Base-by-base conservation (phyloP, 2,113 vertebrate genomes). In the Irena cyanogastra region DNA sequence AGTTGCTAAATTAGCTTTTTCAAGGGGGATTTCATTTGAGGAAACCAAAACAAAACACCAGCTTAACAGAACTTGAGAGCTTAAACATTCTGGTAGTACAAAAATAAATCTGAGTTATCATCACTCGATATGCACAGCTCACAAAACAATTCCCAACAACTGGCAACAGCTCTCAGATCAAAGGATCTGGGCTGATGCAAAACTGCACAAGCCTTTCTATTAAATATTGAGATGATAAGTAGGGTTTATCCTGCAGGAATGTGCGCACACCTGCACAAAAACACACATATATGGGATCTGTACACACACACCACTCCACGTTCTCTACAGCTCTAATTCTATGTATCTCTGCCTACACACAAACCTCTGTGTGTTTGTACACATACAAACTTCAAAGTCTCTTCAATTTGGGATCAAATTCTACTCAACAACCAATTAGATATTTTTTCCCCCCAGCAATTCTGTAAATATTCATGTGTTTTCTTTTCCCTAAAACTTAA, bases 141-240 rank as follows among this genome's bases (percentile, higher is more conserved):
- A 54, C 27, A 30, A 64, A 95, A 85, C 77, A 37, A 44, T 78
- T 89, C 70, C 39, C 88, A 75, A 69, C 81, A 78, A 82, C 60
- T 77, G 56, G 78, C 57, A 95, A 47, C 70, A 95, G 75, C 90
- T 63, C 78, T 94, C 33, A 77, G 50, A 94, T 96, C 94, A 97
- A 95, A 97, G 90, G 21, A 59, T 41, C 59, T 24, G 83, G 78
- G 71, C 71, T 77, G 81, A 71, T 82, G 31, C 42, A 37, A 45
- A 91, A 78, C 82, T 87, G 80, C 27, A 20, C 56, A 74, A 76
- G 53, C 35, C 49, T 41, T 85, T 45, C 39, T 75, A 2, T 76
- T 50, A 72, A 83, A 69, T 94, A 76, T 21, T 81, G 19, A 94
- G 72, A 41, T 19, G 35, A 90, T 59, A 41, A 68, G 41, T 12